Conservation (phyloP, 2,113 vertebrate species). For the Ictalurus furcatus region DNA sequence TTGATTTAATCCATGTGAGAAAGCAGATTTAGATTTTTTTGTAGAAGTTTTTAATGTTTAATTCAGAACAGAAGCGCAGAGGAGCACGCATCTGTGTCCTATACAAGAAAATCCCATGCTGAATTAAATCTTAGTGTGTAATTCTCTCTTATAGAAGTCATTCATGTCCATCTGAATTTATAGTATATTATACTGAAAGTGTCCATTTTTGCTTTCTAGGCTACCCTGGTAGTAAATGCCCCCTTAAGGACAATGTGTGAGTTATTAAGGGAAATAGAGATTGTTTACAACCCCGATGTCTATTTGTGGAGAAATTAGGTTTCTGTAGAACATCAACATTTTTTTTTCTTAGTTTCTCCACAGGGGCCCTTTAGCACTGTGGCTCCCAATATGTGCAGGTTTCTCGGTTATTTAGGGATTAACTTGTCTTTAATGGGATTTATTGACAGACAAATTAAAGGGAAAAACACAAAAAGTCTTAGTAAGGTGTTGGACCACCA, state of each 20-base stretch:
- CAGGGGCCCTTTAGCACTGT: neutral
- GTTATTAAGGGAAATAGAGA: neutral
- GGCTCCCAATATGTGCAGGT: neutral
- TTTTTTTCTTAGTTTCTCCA: neutral
- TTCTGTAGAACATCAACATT: constrained; percentile 1
- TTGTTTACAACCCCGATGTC: neutral
- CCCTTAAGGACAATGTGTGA: neutral
- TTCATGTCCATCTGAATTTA: neutral
- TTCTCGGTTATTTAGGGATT: neutral
- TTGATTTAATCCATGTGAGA: neutral
- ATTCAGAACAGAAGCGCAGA: neutral
- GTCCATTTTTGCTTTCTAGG: neutral
- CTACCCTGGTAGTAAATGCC: neutral
- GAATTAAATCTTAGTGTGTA: neutral
- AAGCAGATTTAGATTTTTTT: neutral
- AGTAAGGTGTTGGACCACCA: neutral
- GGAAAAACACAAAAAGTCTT: neutral
- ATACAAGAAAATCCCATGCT: neutral
- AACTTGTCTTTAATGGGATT: neutral
- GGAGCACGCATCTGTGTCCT: neutral
- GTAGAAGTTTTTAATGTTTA: neutral
- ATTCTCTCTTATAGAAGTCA: neutral
- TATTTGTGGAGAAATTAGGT: constrained; percentile 12
- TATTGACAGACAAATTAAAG: neutral
- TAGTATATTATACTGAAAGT: neutral